Evolutionary conservation across 2,888 invertebrate species (phyloP), one percentile per base, ranked within the genome.

Genomic region (Caradrina clavipalpis): DNA sequence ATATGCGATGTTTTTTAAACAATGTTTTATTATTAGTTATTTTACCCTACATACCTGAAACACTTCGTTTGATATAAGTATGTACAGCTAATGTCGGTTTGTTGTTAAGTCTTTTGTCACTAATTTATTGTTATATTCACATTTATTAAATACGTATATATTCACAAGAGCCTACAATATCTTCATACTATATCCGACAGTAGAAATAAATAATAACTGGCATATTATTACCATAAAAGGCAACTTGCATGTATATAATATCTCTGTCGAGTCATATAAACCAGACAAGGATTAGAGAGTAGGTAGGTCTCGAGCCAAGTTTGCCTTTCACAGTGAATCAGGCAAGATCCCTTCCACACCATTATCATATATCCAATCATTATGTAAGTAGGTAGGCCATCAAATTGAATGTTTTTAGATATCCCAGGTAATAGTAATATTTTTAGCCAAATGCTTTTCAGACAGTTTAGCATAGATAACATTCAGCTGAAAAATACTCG

Each of bases 61-160:
- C 91, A 90, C 87, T 87, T 90, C 78, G 64, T 87, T 87, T 91
- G 88, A 90, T 91, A 91, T 90, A 87, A 88, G 89, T 92, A 93
- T 92, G 78, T 93, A 95, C 92, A 93, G 77, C 87, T 91, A 91
- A 86, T 87, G 80, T 85, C 84, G 85, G 84, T 88, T 88, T 88
- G 81, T 88, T 87, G 84, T 89, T 89, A 92, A 84, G 91, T 93
- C 91, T 92, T 93, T 90, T 91, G 84, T 90, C 89, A 91, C 91
- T 94, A 93, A 91, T 84, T 94, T 95, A 94, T 93, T 94, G 92
- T 94, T 93, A 92, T 94, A 95, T 94, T 94, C 95, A 95, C 95
- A 89, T 86, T 87, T 86, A 83, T 78, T 78, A 76, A 76, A 81
- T 89, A 90, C 83, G 84, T 90, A 85, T 90, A 90, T 89, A 89